These are phyloP conservation scores for Phalloptychus januarius DNA, from an alignment of 2,797 vertebrate species.

Conservation along the genomic window DNA sequence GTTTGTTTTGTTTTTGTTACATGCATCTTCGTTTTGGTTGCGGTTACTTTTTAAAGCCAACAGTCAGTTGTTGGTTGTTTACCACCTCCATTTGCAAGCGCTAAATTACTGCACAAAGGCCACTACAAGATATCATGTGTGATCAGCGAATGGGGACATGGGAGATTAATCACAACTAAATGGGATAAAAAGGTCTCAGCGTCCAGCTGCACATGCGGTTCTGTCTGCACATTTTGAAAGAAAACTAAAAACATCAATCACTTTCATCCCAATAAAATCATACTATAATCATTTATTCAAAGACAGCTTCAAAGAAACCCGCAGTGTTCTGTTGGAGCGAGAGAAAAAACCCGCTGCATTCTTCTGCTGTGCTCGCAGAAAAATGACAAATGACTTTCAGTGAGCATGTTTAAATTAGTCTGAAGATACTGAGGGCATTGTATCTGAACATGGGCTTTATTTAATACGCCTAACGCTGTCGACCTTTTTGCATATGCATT, in stretches of 20 bases:
- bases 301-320: background rate
- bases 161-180: slow-evolving; percentile 56
- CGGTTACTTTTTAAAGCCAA: slow-evolving; percentile 11
- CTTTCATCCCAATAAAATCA: slow-evolving; percentile 4
- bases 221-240: slow-evolving; percentile 8
- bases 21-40: background rate
- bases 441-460: slow-evolving; percentile 57
- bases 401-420: slow-evolving; percentile 42
- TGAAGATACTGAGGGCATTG: slow-evolving; percentile 34
- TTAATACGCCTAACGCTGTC: slow-evolving; percentile 67
- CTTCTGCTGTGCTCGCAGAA: slow-evolving; percentile 26
- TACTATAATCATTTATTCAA: background rate
- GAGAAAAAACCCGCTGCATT: slow-evolving; percentile 2
- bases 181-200: slow-evolving; percentile 16
- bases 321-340: slow-evolving; percentile 1
- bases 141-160: slow-evolving; percentile 35
- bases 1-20: background rate
- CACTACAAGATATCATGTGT: slow-evolving; percentile 53
- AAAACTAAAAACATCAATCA: slow-evolving; percentile 3
- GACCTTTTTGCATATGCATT: slow-evolving; percentile 71
- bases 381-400: slow-evolving; percentile 59
- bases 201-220: slow-evolving; percentile 1
- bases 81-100: slow-evolving; percentile 25
- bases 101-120: slow-evolving; percentile 50
- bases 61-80: slow-evolving; percentile 35